A percentile compares a stretch with the other conserved stretches of the same genome.
These are phyloP conservation scores for Gopherus evgoodei DNA, from an alignment of 2,113 vertebrate species.

Conservation along the genomic window DNA sequence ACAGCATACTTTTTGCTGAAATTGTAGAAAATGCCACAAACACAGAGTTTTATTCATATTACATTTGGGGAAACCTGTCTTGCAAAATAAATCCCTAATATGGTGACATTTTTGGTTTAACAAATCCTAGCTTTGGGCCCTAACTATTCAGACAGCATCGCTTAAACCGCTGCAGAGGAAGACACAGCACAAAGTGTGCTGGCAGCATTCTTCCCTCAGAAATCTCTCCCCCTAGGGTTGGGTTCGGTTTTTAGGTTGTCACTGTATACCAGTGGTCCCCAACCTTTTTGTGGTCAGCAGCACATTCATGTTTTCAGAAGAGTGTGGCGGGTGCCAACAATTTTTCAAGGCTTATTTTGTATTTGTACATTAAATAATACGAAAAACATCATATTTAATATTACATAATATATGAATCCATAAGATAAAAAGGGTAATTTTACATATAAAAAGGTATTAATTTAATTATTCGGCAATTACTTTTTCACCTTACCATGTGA, in stretches of 20 bases:
- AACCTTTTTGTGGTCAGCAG: no score
- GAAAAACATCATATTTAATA: no score
- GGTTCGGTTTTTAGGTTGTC: not conserved
- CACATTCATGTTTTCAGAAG: no score
- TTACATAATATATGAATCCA: no score
- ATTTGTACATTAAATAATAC: no score
- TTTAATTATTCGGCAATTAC: no score
- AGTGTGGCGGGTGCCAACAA: no score
- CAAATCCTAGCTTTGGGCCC: not conserved
- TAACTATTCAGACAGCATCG: not conserved
- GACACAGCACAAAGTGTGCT: not conserved
- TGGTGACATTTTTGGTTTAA: not conserved
- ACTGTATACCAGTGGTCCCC: not conserved
- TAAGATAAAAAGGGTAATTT: no score
- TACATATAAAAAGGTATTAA: no score
- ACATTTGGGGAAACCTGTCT: not conserved
- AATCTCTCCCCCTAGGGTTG: not conserved
- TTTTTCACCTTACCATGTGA: no score
- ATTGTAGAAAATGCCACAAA: not conserved
- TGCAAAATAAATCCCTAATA: not conserved
- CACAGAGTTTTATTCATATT: not conserved
- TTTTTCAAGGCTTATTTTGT: no score
- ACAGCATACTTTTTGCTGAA: not conserved
- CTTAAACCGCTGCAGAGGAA: not conserved
- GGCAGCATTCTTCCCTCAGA: not conserved